These are phyloP conservation scores for Ornithorhynchus anatinus DNA, from an alignment of 2,113 vertebrate genomes.

Conservation along the genomic window DNA sequence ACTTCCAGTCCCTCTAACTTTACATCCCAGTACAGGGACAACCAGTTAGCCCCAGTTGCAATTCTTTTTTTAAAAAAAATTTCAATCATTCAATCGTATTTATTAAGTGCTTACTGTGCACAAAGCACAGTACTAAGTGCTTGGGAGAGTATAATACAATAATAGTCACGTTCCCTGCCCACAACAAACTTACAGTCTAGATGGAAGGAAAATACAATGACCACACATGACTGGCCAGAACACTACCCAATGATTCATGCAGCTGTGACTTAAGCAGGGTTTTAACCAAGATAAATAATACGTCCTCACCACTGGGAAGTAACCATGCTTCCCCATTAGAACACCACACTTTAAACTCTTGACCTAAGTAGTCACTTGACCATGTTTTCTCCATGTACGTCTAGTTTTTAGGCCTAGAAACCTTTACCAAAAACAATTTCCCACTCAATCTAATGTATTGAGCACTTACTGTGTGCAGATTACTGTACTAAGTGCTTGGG, in stretches of 20 bases:
- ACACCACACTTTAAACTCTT: not conserved
- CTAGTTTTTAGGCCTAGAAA: too few species aligned
- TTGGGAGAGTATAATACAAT: too few species aligned
- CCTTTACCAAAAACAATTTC: too few species aligned
- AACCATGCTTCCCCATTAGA: not conserved
- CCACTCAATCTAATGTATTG: too few species aligned
- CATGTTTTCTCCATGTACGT: too few species aligned
- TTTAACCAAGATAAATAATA: not conserved
- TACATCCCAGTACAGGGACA: fast-evolving
- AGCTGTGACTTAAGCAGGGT: not conserved
- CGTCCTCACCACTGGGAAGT: not conserved
- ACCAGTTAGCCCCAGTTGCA: not conserved
- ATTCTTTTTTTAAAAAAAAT: not conserved
- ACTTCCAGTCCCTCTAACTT: not conserved
- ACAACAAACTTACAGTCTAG: not conserved
- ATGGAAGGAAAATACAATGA: not conserved
- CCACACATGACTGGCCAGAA: not conserved
- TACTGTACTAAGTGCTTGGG: too few species aligned
- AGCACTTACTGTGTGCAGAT: too few species aligned
- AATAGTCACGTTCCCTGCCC: not conserved
- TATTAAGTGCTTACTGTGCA: too few species aligned
- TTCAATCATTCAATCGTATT: too few species aligned
- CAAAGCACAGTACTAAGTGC: too few species aligned
- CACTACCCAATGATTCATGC: not conserved
- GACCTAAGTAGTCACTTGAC: not conserved